Conservation (phyloP, 2,113 vertebrate species). For the Cheilinus undulatus region DNA sequence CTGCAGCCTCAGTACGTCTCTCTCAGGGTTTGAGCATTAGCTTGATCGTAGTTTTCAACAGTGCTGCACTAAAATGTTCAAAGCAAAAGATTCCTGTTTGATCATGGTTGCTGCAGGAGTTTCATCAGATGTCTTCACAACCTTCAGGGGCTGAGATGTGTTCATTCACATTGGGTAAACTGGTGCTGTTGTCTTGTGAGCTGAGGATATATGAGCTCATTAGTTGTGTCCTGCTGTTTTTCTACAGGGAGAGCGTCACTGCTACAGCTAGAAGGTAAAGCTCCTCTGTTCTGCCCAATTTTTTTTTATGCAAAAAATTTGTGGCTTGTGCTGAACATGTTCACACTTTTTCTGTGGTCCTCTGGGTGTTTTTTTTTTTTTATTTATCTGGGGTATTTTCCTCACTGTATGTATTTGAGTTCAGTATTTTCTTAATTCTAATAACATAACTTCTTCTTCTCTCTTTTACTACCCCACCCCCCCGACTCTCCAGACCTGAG, state of each 20-base stretch:
- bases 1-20: conserved; percentile 71
- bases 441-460: not conserved
- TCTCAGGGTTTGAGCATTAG: too few species aligned
- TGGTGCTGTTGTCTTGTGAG: not conserved
- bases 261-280: conserved; percentile 45
- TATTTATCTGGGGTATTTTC: not conserved
- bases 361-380: not conserved
- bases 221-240: not conserved
- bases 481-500: conserved; percentile 74
- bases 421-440: not conserved
- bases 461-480: too few species aligned
- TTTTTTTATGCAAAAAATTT: not conserved
- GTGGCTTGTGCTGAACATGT: too few species aligned
- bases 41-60: too few species aligned
- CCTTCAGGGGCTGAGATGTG: too few species aligned
- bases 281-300: too few species aligned
- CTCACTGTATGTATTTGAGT: not conserved
- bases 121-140: too few species aligned
- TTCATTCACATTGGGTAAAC: too few species aligned
- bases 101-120: not conserved
- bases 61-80: not conserved
- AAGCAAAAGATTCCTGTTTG: not conserved
- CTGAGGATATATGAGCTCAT: not conserved
- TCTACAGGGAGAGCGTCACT: conserved; percentile 22
- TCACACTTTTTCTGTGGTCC: not conserved